Percentiles rank a stretch among this genome's conserved stretches.
phyloP scores from a whole-genome alignment of 2,888 invertebrate genomes.

The Ellobium chinense region DNA sequence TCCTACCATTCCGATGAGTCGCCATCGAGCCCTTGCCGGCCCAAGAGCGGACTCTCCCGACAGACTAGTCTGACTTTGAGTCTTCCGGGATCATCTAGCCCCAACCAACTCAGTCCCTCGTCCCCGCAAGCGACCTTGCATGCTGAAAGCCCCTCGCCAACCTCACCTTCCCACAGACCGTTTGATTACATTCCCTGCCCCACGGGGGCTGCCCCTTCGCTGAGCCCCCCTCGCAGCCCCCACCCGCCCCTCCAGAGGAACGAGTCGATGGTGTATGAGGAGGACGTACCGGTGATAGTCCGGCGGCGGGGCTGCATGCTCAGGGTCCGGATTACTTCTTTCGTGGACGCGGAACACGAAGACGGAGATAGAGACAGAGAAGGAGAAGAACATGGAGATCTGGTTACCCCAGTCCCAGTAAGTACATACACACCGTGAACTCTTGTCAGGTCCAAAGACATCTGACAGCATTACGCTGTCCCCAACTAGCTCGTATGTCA shows the following conservation, averaged over 20 bases:
- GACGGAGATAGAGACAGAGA: background rate
- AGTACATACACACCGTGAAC: no score
- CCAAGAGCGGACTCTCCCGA: background rate
- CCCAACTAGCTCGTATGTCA: no score
- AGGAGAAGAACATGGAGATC: background rate
- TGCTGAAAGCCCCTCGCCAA: background rate
- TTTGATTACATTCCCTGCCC: conserved; percentile 20
- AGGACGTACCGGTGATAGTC: conserved; percentile 76
- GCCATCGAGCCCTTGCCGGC: background rate
- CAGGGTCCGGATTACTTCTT: conserved; percentile 73
- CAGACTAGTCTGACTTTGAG: conserved; percentile 14
- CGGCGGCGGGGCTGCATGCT: conserved; percentile 73
- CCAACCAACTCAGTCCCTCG: conserved; percentile 37
- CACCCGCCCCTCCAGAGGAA: conserved; percentile 48
- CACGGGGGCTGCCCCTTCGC: background rate
- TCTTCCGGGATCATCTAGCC: background rate
- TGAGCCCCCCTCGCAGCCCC: conserved; percentile 14
- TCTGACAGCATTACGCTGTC: no score
- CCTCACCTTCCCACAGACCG: background rate
- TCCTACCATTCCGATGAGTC: background rate
- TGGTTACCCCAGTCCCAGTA: conserved; percentile 40
- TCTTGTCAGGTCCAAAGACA: no score
- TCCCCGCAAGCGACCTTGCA: conserved; percentile 1
- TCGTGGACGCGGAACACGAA: conserved; percentile 55
- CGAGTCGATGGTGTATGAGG: conserved; percentile 72